Evolutionary conservation across 2,888 invertebrate genomes (phyloP).

Genomic region (Tolmerus cingulatus): DNA sequence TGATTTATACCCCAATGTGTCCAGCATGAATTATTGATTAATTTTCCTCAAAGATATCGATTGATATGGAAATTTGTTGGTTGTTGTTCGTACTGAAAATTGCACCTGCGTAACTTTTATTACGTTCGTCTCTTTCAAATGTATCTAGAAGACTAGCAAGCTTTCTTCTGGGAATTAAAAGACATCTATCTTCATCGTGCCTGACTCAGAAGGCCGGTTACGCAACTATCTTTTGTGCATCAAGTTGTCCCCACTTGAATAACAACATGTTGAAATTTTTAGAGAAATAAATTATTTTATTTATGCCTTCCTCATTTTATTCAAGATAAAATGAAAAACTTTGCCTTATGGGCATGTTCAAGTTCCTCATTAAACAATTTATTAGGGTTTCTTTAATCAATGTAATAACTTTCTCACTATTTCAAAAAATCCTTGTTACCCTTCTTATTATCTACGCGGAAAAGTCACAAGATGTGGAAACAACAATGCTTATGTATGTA

Average conservation of each 20-base stretch:
- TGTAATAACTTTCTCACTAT: no score
- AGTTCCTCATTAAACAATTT: no score
- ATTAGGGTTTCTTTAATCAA: no score
- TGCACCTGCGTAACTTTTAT: background rate
- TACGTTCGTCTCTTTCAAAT: background rate
- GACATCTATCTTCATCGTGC: background rate
- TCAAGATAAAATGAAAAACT: background rate
- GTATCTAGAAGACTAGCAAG: background rate
- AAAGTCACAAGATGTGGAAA: no score
- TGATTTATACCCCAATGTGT: background rate
- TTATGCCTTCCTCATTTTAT: background rate
- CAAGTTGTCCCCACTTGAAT: background rate
- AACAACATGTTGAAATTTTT: background rate
- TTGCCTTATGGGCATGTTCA: no score
- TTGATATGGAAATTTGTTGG: background rate
- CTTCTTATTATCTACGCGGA: no score
- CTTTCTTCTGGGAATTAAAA: background rate
- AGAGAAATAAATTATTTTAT: background rate
- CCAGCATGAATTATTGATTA: constrained; percentile 16
- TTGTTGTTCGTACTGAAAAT: background rate
- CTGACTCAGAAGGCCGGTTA: background rate
- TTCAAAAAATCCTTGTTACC: no score
- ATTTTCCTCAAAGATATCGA: background rate
- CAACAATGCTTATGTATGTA: no score
- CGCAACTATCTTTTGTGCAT: background rate